Percentiles rank a stretch among this genome's conserved stretches.
Evolutionary conservation across 2,113 vertebrate species (phyloP).

Genomic region (Tragelaphus strepsiceros): DNA sequence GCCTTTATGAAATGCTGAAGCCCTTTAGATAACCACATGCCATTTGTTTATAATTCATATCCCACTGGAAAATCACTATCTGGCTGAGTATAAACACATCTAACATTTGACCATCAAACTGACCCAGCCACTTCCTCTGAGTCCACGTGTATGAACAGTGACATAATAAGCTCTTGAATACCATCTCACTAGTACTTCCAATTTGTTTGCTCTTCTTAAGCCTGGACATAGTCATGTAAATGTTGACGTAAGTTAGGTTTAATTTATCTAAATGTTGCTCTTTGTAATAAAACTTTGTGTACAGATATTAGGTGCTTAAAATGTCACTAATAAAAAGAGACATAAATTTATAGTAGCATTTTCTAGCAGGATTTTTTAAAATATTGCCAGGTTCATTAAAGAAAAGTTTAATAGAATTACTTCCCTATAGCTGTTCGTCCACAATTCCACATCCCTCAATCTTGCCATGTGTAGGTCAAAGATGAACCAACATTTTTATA

Average conservation of each 20-base stretch:
- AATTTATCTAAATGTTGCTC: conserved; percentile 26
- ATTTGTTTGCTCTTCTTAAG: conserved; percentile 2
- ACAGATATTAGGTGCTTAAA: conserved; percentile 22
- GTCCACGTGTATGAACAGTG: neutral
- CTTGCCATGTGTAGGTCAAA: neutral
- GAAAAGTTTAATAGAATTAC: neutral
- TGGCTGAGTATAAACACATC: neutral
- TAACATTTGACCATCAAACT: neutral
- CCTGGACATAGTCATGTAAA: neutral
- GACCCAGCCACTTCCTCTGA: neutral
- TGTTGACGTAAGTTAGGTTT: conserved; percentile 40
- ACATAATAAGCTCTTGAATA: neutral
- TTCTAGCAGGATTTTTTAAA: neutral
- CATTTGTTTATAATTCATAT: neutral
- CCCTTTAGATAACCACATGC: neutral
- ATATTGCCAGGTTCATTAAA: neutral
- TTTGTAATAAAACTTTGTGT: neutral
- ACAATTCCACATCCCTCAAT: neutral
- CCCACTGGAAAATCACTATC: conserved; percentile 4
- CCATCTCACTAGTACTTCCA: neutral
- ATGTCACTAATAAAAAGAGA: conserved; percentile 13
- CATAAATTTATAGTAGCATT: neutral
- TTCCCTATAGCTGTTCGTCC: neutral
- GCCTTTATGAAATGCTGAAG: neutral
- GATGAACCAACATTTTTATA: neutral